Percentiles rank a stretch among this genome's conserved stretches.
These are phyloP conservation scores for Amaurobius ferox DNA, from an alignment of 2,888 invertebrate species.

Conservation along the genomic window DNA sequence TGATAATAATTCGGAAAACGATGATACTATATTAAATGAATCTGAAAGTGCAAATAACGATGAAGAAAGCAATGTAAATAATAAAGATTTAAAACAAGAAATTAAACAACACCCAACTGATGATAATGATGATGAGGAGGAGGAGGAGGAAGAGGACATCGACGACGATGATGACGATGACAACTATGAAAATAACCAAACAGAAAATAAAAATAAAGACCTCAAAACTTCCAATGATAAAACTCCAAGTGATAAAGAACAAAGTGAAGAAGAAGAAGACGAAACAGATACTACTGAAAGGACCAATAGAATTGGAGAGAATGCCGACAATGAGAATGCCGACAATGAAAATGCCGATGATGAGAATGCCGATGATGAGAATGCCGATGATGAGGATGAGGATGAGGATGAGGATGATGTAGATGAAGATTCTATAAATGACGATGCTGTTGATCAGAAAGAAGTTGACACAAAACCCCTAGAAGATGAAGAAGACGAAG, in stretches of 20 bases:
- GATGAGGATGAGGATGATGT: constrained; percentile 73
- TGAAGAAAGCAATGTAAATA: constrained; percentile 23
- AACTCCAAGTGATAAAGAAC: too few relatives aligned
- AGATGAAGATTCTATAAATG: neutral
- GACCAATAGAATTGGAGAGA: constrained; percentile 24
- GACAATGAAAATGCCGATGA: constrained; percentile 30
- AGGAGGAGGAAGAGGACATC: constrained; percentile 25
- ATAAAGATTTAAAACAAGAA: too few relatives aligned
- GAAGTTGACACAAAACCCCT: too few relatives aligned
- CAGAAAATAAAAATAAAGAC: too few relatives aligned
- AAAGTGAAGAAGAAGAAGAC: constrained; percentile 7
- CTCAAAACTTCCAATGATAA: too few relatives aligned
- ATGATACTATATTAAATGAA: neutral
- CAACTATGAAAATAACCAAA: constrained; percentile 27
- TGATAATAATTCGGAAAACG: constrained; percentile 15
- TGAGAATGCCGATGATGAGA: constrained; percentile 45
- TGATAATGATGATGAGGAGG: constrained; percentile 29
- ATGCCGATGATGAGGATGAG: constrained; percentile 37
- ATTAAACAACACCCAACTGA: constrained; percentile 24
- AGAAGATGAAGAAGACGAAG: constrained; percentile 35
- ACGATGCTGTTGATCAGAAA: constrained; percentile 75
- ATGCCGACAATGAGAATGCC: constrained; percentile 24
- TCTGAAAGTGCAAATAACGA: constrained; percentile 37
- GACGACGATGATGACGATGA: constrained; percentile 1
- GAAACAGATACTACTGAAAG: constrained; percentile 27